phyloP scores from a whole-genome alignment of 2,113 vertebrate genomes.

The Bagarius yarrelli region DNA sequence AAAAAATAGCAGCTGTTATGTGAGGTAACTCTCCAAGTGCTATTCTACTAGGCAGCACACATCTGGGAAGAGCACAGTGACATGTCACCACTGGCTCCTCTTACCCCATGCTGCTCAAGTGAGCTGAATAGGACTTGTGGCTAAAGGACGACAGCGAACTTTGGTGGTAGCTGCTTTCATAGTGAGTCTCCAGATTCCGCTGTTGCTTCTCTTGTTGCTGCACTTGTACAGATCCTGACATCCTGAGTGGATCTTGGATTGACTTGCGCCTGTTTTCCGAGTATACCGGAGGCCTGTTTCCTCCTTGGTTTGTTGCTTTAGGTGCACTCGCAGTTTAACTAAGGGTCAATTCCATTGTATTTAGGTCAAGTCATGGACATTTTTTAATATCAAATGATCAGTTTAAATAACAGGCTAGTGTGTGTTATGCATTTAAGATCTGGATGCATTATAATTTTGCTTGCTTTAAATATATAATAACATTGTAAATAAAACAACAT shows the following conservation, averaged over 20 bases:
- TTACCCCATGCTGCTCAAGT: constrained; percentile 70
- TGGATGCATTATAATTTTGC: not conserved
- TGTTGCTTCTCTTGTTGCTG: constrained; percentile 67
- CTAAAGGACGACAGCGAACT: constrained; percentile 78
- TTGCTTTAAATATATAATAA: not conserved
- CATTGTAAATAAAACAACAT: not conserved
- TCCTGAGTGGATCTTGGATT: constrained; percentile 65
- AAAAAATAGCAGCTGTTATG: constrained; percentile 20
- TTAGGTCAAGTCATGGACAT: not conserved
- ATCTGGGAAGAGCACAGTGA: constrained; percentile 25
- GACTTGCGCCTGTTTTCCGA: constrained; percentile 55
- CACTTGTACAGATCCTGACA: constrained; percentile 81
- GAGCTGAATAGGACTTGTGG: constrained; percentile 60
- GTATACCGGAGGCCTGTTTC: constrained; percentile 45
- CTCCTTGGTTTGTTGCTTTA: constrained; percentile 30
- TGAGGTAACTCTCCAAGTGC: constrained; percentile 19
- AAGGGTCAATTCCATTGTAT: constrained; percentile 47
- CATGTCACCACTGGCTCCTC: constrained; percentile 43
- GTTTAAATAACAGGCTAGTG: not conserved
- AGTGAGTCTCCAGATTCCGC: constrained; percentile 74
- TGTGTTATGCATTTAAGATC: not conserved
- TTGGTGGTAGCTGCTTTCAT: constrained; percentile 77
- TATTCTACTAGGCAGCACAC: constrained; percentile 31
- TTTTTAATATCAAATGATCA: not conserved
- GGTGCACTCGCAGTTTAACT: constrained; percentile 59